Percentiles rank a stretch among this genome's conserved stretches.
Evolutionary conservation across 2,888 invertebrate genomes (phyloP).

Genomic region (Ceraclea dissimilis): DNA sequence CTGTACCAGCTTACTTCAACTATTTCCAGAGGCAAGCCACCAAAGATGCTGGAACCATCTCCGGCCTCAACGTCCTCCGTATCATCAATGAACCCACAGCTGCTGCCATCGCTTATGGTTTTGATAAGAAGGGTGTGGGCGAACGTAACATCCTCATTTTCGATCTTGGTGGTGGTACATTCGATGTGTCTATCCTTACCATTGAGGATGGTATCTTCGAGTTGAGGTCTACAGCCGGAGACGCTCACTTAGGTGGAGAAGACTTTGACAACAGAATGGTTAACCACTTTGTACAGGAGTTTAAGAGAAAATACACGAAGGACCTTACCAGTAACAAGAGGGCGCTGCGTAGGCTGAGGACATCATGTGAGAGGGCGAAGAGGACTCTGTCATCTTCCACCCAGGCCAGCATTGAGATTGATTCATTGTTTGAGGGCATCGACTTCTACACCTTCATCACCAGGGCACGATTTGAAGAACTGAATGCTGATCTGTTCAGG

Average conservation of each 20-base stretch:
- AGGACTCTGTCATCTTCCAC: conserved; percentile 79
- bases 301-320: conserved; percentile 90
- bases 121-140: conserved; percentile 74
- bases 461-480: conserved; percentile 92
- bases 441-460: conserved; percentile 96
- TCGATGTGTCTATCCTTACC: conserved; percentile 90
- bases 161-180: conserved; percentile 83
- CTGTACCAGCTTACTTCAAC: conserved; percentile 87
- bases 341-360: conserved; percentile 82
- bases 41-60: conserved; percentile 86
- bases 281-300: conserved; percentile 81
- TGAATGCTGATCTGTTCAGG: conserved; percentile 93
- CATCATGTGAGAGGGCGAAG: conserved; percentile 87
- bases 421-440: conserved; percentile 89
- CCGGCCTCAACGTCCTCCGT: conserved; percentile 83
- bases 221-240: conserved; percentile 91
- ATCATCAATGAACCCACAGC: conserved; percentile 92
- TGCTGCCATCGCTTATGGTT: conserved; percentile 86
- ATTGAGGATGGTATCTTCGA: conserved; percentile 94
- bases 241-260: conserved; percentile 90
- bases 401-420: conserved; percentile 91
- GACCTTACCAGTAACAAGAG: conserved; percentile 82
- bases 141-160: conserved; percentile 78
- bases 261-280: conserved; percentile 91
- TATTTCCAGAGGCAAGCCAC: conserved; percentile 89